Evolutionary conservation across 2,113 vertebrate species (phyloP).

Genomic region (Takifugu bimaculatus): DNA sequence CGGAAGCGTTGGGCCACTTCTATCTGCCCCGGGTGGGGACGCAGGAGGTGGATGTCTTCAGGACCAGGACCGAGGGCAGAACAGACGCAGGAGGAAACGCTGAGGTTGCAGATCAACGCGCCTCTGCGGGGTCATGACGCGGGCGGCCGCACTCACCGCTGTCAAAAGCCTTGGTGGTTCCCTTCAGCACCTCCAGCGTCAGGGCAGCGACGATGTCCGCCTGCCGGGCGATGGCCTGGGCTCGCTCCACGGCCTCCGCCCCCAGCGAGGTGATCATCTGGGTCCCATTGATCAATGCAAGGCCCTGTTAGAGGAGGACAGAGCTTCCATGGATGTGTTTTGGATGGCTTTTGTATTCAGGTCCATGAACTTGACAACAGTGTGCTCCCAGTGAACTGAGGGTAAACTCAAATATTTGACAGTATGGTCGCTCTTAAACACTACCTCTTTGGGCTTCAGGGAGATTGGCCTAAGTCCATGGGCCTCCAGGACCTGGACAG

Average conservation of each 20-base stretch:
- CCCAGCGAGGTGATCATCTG: conserved; percentile 99
- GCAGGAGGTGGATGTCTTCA: conserved; percentile 88
- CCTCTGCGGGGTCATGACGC: too few relatives aligned
- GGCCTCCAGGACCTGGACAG: conserved; percentile 87
- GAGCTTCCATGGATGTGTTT: neutral
- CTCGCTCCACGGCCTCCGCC: conserved; percentile 92
- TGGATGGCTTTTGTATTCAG: neutral
- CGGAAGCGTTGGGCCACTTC: conserved; percentile 94
- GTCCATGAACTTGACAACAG: neutral
- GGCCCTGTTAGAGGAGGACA: conserved; percentile 73
- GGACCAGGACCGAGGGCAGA: conserved; percentile 14
- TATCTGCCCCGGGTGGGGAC: conserved; percentile 90
- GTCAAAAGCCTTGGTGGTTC: conserved; percentile 96
- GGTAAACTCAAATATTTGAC: conserved; percentile 16
- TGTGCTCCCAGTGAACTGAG: conserved; percentile 4
- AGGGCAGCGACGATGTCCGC: conserved; percentile 95
- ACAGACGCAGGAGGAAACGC: neutral
- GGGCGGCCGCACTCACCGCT: conserved; percentile 77
- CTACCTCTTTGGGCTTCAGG: conserved; percentile 96
- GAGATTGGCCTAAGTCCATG: conserved; percentile 91
- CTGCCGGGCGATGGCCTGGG: conserved; percentile 86
- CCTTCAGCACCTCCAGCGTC: conserved; percentile 94
- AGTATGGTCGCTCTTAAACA: conserved; percentile 14
- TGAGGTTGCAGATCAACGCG: neutral
- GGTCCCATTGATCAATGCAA: conserved; percentile 96